Evolutionary conservation across 2,113 vertebrate species (phyloP), one percentile per base, ranked within the genome.

Genomic region (Psophia crepitans): DNA sequence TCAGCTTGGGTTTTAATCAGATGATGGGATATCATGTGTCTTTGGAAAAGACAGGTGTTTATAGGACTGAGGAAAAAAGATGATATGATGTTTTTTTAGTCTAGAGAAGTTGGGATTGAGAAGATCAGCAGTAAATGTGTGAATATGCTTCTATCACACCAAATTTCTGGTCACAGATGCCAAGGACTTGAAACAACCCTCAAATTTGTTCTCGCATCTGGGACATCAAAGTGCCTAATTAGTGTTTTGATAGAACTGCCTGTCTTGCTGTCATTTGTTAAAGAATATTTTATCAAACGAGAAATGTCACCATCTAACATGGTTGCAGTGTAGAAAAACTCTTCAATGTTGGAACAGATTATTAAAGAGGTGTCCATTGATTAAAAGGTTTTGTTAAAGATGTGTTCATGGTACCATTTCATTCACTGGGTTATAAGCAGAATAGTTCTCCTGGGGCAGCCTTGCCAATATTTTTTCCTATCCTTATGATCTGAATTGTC

Each of bases 21-120:
- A 84, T 64, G 18, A 26, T 12, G 32, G 11, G 3, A 23, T 76
- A 46, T 37, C 6, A 8, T 3, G 11, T 1, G 1, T 46, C 43
- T 89, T 76, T 53, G 43, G 20, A 46, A 66, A 87, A 30, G 12
- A 39, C 0, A 44, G 17, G 32, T 53, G 17, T 30, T 71, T 75
- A 32, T 71, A 51, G 16, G 35, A 51, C 24, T 43, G 18, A 33
- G 23, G 9, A 28, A 39, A 65, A 82, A 68, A 63, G 13, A 41
- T 73, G 5, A 11, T 13, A 15, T 0, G 0, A 41, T 53, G 0
- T 2, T 21, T 74, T 84, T 69, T 14, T 33, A 77, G 22, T 11
- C 30, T 86, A 57, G 49, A 69, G 44, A 90, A 63, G 13, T 2
- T 65, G 37, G 33, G 44, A 69, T 43, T 37, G 33, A 58, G 61